Percentiles rank a stretch among this genome's conserved stretches.
These are phyloP conservation scores for Trichogramma pretiosum DNA, from an alignment of 1,140 invertebrate species.

Conservation along the genomic window DNA sequence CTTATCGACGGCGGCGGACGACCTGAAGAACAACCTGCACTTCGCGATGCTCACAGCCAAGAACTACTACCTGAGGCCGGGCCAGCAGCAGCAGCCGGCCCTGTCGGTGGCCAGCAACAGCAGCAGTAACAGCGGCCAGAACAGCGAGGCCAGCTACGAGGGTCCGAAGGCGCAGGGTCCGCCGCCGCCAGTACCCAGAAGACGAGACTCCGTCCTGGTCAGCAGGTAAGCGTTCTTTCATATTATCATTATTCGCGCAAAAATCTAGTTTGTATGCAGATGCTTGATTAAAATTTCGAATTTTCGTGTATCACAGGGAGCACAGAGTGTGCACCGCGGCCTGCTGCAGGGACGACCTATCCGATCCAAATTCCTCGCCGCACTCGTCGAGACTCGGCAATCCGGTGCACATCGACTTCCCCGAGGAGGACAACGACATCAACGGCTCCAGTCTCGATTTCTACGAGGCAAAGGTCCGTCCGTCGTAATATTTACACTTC, in stretches of 20 bases:
- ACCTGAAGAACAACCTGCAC: conserved; percentile 51
- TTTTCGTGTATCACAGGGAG: too few species aligned
- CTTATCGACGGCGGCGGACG: conserved; percentile 57
- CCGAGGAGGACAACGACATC: conserved; percentile 30
- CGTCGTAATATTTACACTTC: too few species aligned
- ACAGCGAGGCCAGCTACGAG: conserved; percentile 49
- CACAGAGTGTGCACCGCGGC: conserved; percentile 38
- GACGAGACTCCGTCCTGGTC: conserved; percentile 26
- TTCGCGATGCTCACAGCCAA: conserved; percentile 50
- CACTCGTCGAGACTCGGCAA: conserved; percentile 32
- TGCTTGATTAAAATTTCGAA: too few species aligned
- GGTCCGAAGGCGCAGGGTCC: conserved; percentile 38
- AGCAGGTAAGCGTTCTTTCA: conserved; percentile 5
- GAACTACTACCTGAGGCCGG: conserved; percentile 37
- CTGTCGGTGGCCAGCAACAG: conserved; percentile 47
- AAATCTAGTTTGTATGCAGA: too few species aligned
- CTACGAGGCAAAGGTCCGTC: conserved; percentile 34
- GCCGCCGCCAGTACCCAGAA: conserved; percentile 41
- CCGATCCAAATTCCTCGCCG: conserved; percentile 38
- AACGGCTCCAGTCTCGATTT: conserved; percentile 37
- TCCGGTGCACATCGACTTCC: conserved; percentile 31
- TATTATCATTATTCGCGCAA: too few species aligned
- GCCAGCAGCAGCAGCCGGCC: conserved; percentile 35
- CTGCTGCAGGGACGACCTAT: conserved; percentile 39
- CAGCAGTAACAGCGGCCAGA: conserved; percentile 48